Base-by-base conservation (phyloP, 30 jellyfish, hydroid and myxozoan species). In the Cassiopea andromeda region DNA sequence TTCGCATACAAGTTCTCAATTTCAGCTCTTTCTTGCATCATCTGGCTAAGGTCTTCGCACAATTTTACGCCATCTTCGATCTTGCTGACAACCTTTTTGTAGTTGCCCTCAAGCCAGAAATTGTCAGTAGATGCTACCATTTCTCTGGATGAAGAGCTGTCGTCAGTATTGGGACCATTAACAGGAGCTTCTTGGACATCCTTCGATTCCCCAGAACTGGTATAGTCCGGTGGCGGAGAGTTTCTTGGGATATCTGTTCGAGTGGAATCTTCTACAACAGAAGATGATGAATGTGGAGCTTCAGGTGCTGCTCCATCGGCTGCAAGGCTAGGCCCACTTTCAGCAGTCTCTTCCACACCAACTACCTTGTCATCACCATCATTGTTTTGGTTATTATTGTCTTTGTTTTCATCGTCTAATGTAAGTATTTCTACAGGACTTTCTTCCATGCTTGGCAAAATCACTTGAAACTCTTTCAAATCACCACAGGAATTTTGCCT, bases 1-100 rank as follows among this genome's bases (percentile, higher is more conserved):
- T 85, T 89, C 15, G 97, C 98, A 85, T 89, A 94, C 18, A 94
- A 50, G 66, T 85, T 89, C 76, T 94, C 98, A 14, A 94, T 94
- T 70, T 89, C 98, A 46, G 97, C 96, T 77, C 98, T 89, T 60
- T 94, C 98, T 0, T 85, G 85, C 74, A 94, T 80, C 98, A 94
- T 94, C 69, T 82, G 92, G 60, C 97, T 69, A 44, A 94, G 68
- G 74, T 94, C 98, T 2, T 94, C 98, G 46, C 96, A 83, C 5
- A 88, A 78, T 69, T 81, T 90, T 18, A 94, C 85, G 13, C 98
- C 97, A 87, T 94, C 98, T 44, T 94, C 98, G 14, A 94, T 83
- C 46, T 93, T 85, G 75, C 81, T 90, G 16, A 72, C 93, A 45
- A 94, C 89, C 70, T 77, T 94, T 48, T 89, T 88, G 73, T 89